phyloP scores from a whole-genome alignment of 2,113 vertebrate genomes.

The Prunella fulvescens region DNA sequence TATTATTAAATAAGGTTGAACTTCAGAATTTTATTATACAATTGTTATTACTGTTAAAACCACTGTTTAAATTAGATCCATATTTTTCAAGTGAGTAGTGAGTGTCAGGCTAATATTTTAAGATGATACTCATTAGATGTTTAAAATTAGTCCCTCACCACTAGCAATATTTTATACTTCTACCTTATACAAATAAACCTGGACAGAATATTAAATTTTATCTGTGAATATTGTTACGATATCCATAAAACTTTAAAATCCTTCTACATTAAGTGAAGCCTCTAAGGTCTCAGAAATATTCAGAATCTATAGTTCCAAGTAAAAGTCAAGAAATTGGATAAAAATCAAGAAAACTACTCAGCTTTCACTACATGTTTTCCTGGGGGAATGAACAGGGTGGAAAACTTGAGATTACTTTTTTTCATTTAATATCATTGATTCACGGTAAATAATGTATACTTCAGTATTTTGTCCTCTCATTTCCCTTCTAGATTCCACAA shows the following conservation, averaged over 20 bases:
- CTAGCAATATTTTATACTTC: background rate
- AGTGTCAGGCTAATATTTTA: background rate
- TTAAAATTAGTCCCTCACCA: background rate
- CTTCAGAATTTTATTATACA: background rate
- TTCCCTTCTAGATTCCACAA: conserved; percentile 31
- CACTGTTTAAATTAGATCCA: background rate
- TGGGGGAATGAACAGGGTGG: background rate
- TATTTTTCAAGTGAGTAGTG: background rate
- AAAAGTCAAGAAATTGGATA: conserved; percentile 35
- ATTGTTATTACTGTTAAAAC: background rate
- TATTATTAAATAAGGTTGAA: background rate
- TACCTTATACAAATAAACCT: background rate
- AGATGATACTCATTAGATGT: background rate
- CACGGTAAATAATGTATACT: conserved; percentile 12
- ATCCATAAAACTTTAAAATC: conserved; percentile 16
- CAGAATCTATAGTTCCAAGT: conserved; percentile 9
- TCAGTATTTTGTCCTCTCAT: background rate
- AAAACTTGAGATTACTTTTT: background rate
- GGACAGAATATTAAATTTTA: background rate
- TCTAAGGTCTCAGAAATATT: conserved; percentile 18
- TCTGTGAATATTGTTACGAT: background rate
- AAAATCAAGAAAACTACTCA: conserved; percentile 41
- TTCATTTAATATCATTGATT: conserved; percentile 27
- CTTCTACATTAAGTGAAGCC: background rate
- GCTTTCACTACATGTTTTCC: conserved; percentile 3